Evolutionary conservation across 2,888 invertebrate species (phyloP), one percentile per base, ranked within the genome.

Genomic region (Agonopterix subpropinquella): DNA sequence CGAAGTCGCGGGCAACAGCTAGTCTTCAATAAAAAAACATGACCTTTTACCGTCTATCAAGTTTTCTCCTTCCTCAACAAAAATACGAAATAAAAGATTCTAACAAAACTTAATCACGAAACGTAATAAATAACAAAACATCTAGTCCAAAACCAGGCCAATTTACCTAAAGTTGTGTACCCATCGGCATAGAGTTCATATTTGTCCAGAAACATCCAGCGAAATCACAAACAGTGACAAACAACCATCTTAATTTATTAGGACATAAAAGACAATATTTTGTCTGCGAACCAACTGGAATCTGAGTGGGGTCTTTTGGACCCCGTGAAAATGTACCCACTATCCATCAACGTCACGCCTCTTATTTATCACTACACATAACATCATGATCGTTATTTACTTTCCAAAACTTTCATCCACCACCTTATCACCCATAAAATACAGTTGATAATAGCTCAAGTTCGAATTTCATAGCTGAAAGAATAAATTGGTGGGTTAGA

Each of bases 311-410:
- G 65, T 67, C 62, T 64, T 55, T 13, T 54, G 53, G 51, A 47
- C 58, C 58, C 61, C 58, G 55, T 55, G 62, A 59, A 67, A 67
- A 70, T 68, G 68, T 65, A 54, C 73, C 74, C 68, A 64, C 80
- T 62, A 84, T 85, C 77, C 66, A 67, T 85, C 85, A 83, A 77
- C 61, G 84, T 84, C 84, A 73, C 61, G 60, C 70, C 66, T 70
- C 67, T 75, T 79, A 83, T 85, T 83, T 81, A 83, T 84, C 81
- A 82, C 77, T 65, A 64, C 53, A 62, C 57, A 50, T 58, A 58
- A 57, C 61, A 55, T 49, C 37, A 53, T 58, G 51, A 57, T 54
- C 53, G 7, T 28, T 28, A 28, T 28, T 5, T 28, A 28, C 28
- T 57, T 11, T 11, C 44, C 41, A 41, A 8, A 37, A 36, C 35